phyloP scores from a whole-genome alignment of 2,113 vertebrate species.

The Mustela lutreola region DNA sequence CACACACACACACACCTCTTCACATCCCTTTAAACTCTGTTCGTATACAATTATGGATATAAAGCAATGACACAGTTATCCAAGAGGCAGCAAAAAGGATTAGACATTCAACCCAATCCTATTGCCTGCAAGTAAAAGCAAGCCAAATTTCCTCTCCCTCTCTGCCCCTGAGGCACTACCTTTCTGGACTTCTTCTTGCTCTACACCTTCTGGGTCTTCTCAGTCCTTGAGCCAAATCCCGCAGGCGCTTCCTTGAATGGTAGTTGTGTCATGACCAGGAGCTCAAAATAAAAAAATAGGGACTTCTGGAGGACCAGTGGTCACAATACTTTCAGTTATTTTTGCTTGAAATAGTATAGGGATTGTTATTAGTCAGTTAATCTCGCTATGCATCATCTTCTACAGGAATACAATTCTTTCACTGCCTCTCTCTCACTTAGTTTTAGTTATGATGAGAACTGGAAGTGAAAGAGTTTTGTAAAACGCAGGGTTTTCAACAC shows the following conservation, averaged over 20 bases:
- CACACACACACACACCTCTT: not conserved
- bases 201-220: rapidly evolving
- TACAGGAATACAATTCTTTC: not conserved
- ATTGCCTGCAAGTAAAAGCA: not conserved
- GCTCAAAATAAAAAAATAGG: not conserved
- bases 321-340: not conserved
- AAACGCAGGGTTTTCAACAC: not conserved
- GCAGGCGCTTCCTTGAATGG: rapidly evolving
- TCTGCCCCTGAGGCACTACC: rapidly evolving
- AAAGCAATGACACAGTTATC: not conserved
- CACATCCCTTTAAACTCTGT: not conserved
- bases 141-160: not conserved
- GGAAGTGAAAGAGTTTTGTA: not conserved
- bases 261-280: not conserved
- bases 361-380: not conserved
- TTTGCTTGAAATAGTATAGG: not conserved
- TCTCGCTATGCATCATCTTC: not conserved
- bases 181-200: not conserved
- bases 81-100: not conserved
- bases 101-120: not conserved
- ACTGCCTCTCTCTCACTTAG: not conserved
- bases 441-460: not conserved
- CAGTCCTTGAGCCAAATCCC: rapidly evolving
- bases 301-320: not conserved
- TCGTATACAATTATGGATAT: not conserved